A percentile compares a stretch with the other conserved stretches of the same genome.
Evolutionary conservation across 53 echinoderm and acorn worm species (phyloP).

Genomic region (Glandiceps talaboti): DNA sequence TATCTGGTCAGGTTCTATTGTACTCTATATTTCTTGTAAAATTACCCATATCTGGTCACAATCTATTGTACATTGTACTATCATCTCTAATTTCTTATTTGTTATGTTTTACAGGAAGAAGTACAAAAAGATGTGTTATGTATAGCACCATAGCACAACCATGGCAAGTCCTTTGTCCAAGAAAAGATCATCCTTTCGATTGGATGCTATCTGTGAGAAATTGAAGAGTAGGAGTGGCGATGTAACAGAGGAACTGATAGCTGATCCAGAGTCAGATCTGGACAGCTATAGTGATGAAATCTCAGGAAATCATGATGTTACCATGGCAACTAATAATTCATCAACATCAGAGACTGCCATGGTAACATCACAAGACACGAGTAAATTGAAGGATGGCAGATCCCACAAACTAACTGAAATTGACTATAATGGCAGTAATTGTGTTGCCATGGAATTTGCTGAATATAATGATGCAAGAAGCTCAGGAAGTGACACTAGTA

Average conservation of each 20-base stretch:
- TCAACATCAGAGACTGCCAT: not conserved
- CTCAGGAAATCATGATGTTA: not conserved
- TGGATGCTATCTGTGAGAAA: conserved; percentile 97
- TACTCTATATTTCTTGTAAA: too few species aligned
- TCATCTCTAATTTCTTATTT: too few species aligned
- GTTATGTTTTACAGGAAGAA: too few species aligned
- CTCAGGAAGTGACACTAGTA: not conserved
- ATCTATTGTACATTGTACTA: too few species aligned
- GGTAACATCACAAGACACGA: not conserved
- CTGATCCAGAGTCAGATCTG: not conserved
- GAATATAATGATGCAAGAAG: not conserved
- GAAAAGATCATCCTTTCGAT: conserved; percentile 20
- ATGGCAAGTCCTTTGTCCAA: not conserved
- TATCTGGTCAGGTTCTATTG: too few species aligned
- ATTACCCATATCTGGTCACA: too few species aligned
- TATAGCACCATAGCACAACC: not conserved
- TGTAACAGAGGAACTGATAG: conserved; percentile 11
- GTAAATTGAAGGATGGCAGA: not conserved
- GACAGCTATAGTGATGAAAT: not conserved
- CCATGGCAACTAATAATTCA: too few species aligned
- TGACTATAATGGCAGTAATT: not conserved
- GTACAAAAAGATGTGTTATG: not conserved
- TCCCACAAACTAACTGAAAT: not conserved
- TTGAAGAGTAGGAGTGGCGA: conserved; percentile 55
- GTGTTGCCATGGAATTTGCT: not conserved